Conservation (phyloP, 2,113 vertebrate genomes). For the Cygnus atratus region DNA sequence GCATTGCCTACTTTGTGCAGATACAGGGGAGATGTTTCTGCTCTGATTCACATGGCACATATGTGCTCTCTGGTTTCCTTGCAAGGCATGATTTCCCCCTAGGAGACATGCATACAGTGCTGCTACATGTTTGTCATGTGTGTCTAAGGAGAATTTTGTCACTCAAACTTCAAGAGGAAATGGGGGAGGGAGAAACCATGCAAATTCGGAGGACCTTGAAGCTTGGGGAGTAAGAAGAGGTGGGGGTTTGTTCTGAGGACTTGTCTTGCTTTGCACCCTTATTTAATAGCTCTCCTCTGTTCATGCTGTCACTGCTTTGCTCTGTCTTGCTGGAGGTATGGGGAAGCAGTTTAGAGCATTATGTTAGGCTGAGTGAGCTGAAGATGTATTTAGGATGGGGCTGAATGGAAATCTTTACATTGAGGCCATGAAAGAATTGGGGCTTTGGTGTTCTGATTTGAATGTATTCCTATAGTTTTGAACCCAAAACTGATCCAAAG, state of each 20-base stretch:
- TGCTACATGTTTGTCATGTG: neutral
- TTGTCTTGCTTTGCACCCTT: conserved; percentile 22
- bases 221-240: neutral
- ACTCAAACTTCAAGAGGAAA: neutral
- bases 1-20: neutral
- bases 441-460: neutral
- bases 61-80: neutral
- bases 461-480: neutral
- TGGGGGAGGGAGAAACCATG: neutral
- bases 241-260: neutral
- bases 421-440: neutral
- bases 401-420: neutral
- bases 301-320: conserved; percentile 49
- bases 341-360: neutral
- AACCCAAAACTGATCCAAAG: neutral
- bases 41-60: neutral
- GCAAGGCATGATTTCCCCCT: neutral
- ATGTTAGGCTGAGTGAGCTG: neutral
- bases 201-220: neutral
- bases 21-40: neutral
- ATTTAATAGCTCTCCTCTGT: conserved; percentile 28
- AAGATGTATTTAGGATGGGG: neutral
- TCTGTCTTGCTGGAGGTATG: neutral
- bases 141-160: neutral
- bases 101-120: neutral